Base-by-base conservation (phyloP, 2,797 vertebrate species). In the Eleutherodactylus coqui region DNA sequence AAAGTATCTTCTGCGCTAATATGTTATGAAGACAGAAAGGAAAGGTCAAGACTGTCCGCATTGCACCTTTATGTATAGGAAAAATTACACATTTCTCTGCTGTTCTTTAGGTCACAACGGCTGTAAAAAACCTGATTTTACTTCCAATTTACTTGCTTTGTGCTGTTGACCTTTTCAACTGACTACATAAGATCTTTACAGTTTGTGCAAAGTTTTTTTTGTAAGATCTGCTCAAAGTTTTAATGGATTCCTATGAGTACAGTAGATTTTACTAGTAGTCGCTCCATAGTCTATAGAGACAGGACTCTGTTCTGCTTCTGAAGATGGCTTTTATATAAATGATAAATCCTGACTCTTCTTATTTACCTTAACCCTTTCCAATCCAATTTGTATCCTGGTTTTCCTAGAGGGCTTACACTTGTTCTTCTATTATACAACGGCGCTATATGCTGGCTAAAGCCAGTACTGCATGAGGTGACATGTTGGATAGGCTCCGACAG, bases 41-140 rank as follows among this genome's bases (percentile, higher is more conserved):
- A 75, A 75, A 83, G 70, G 51, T 83, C 72, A 83, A 32, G 72
- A 27, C 82, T 75, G 51, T 75, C 69, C 43, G n/a, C 38, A 60
- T 43, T 38, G 24, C 47, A 53, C 29, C 80, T 53, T 70, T 82
- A 55, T 72, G 80, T 82, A 21, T 41, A 53, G 70, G n/a, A 60
- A 32, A 41, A n/a, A 75, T 75, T 45, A 62, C 70, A 75, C 38
- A 75, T 62, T 60, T 62, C 55, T 72, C 36, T 49, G 32, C 49
- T 55, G 43, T 67, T 82, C 64, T 72, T 41, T 55, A 41, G 64
- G 69, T 82, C 67, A 55, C 47, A 38, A 9, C 29, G 13, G 62
- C 43, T 38, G 47, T 36, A 36, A 72, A 72, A 45, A 72, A 43
- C 5, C 21, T 5, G 21, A 72, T 72, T 72, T 43, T 72, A n/a